Evolutionary conservation across 1,140 invertebrate genomes (phyloP).

Genomic region (Steinernema feltiae): DNA sequence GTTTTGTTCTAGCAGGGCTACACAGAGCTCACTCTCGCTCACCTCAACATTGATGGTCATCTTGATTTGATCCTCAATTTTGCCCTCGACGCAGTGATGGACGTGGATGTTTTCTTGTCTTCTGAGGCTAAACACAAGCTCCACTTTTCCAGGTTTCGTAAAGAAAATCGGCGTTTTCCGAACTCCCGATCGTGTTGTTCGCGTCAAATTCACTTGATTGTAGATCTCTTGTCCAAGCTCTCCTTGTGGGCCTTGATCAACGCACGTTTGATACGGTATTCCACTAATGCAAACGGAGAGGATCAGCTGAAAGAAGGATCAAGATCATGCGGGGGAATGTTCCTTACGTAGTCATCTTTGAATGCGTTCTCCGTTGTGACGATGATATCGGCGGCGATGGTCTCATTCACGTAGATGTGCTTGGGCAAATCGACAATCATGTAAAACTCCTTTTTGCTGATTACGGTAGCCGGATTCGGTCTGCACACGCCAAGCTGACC

Average conservation of each 20-base stretch:
- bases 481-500: slow-evolving; percentile 21
- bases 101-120: background rate
- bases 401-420: slow-evolving; percentile 34
- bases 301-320: background rate
- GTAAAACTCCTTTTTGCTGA: slow-evolving; percentile 18
- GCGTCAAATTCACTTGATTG: background rate
- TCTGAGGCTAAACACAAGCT: background rate
- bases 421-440: slow-evolving; percentile 25
- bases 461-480: background rate
- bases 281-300: slow-evolving; percentile 23
- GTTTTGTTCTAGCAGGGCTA: background rate
- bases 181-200: background rate
- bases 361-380: slow-evolving; percentile 17
- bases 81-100: background rate
- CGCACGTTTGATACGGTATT: slow-evolving; percentile 24
- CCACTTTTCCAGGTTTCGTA: background rate
- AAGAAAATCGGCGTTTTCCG: background rate
- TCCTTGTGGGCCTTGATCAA: slow-evolving; percentile 24
- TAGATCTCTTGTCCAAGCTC: slow-evolving; percentile 18
- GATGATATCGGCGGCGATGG: slow-evolving; percentile 22
- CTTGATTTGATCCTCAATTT: background rate
- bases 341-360: slow-evolving; percentile 14
- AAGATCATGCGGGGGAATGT: background rate
- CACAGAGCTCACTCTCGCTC: no score
- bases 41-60: background rate